phyloP scores from a whole-genome alignment of 2,113 vertebrate species.

The Chitala chitala region DNA sequence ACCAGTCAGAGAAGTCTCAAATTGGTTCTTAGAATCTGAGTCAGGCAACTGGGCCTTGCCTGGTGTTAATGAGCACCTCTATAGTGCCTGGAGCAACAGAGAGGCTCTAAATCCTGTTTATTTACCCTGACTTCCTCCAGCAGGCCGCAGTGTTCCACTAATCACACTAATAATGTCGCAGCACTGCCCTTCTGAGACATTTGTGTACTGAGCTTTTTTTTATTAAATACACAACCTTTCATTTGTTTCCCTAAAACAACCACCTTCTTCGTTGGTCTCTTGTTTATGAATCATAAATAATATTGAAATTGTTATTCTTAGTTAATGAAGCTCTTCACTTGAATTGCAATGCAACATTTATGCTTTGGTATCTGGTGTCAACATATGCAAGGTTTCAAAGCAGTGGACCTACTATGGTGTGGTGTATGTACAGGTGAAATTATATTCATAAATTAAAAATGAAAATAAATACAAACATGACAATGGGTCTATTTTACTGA shows the following conservation, averaged over 20 bases:
- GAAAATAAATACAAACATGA: no score
- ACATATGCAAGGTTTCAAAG: no score
- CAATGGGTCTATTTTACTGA: no score
- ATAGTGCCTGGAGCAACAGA: not conserved
- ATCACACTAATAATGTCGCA: constrained; percentile 4
- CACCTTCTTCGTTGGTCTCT: not conserved
- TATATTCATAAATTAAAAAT: no score
- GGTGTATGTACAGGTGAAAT: no score
- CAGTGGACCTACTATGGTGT: no score
- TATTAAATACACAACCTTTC: not conserved
- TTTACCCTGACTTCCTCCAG: not conserved
- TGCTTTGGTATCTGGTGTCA: no score
- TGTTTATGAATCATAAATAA: not conserved
- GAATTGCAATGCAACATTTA: constrained; percentile 2
- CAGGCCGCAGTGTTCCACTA: not conserved
- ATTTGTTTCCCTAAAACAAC: not conserved
- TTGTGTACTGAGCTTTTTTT: not conserved
- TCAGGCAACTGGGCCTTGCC: not conserved
- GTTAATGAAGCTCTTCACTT: not conserved
- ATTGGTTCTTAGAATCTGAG: not conserved
- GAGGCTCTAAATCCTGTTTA: not conserved
- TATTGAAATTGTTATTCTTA: not conserved
- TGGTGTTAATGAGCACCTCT: not conserved
- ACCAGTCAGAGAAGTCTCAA: not conserved
- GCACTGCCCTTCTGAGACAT: not conserved